A percentile compares a stretch with the other conserved stretches of the same genome.
Evolutionary conservation across 2,797 vertebrate species (phyloP).

Genomic region (Melopsittacus undulatus): DNA sequence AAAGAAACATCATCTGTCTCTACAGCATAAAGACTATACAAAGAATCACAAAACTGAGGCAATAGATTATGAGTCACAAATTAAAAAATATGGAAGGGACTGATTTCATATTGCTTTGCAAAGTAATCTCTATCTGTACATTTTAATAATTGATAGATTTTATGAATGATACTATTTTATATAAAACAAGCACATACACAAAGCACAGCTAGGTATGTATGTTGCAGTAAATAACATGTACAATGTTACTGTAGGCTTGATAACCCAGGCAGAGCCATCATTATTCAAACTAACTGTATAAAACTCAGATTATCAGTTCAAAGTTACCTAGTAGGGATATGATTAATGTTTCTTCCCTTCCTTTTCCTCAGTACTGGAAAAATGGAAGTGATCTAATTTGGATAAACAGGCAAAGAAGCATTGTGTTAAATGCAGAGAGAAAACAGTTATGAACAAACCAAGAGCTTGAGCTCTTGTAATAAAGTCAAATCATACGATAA

Average conservation of each 20-base stretch:
- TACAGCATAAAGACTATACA: background rate
- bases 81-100: background rate
- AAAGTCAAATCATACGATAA: background rate
- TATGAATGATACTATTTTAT: background rate
- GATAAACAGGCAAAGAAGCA: background rate
- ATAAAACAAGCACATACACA: background rate
- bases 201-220: background rate
- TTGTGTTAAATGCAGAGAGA: background rate
- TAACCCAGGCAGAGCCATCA: background rate
- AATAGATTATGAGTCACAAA: slow-evolving; percentile 16
- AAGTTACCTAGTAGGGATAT: slow-evolving; percentile 29
- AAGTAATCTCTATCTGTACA: background rate
- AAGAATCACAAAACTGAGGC: slow-evolving; percentile 30
- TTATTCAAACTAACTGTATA: background rate
- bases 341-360: slow-evolving; percentile 57
- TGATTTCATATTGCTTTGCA: background rate
- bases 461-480: background rate
- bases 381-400: slow-evolving; percentile 20
- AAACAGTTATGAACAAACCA: background rate
- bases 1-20: slow-evolving; percentile 56
- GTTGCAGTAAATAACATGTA: background rate
- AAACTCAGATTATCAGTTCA: background rate
- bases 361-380: slow-evolving; percentile 37
- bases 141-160: background rate
- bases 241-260: background rate